A percentile compares a stretch with the other conserved stretches of the same genome.
Evolutionary conservation across 1,140 invertebrate genomes (phyloP).

Genomic region (Uloborus diversus): DNA sequence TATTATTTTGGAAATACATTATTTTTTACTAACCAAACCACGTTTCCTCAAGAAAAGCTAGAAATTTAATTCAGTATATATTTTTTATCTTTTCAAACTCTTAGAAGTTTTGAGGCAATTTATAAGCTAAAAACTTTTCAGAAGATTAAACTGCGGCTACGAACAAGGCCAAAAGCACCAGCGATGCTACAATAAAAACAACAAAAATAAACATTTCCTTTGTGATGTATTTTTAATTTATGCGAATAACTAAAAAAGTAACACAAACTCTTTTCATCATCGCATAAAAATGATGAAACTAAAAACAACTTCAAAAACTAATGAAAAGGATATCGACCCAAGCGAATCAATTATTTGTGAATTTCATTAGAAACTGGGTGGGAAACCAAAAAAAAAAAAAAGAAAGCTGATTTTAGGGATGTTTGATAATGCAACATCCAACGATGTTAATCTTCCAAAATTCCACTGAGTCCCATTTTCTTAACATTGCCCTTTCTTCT

Average conservation of each 20-base stretch:
- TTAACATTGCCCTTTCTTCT: slow-evolving; percentile 8
- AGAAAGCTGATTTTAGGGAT: slow-evolving; percentile 12
- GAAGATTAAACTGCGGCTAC: too few relatives aligned
- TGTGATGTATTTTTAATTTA: too few relatives aligned
- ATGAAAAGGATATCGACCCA: slow-evolving; percentile 31
- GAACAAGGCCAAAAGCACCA: too few relatives aligned
- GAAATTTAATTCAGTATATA: too few relatives aligned
- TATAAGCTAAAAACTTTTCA: too few relatives aligned
- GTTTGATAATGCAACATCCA: slow-evolving; percentile 7
- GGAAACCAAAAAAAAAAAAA: neutral
- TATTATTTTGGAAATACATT: too few relatives aligned
- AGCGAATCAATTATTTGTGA: slow-evolving; percentile 38
- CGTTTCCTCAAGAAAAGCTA: too few relatives aligned
- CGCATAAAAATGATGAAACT: slow-evolving; percentile 13
- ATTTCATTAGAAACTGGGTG: slow-evolving; percentile 24
- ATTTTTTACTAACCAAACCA: too few relatives aligned
- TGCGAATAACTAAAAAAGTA: neutral
- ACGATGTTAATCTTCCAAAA: slow-evolving; percentile 39
- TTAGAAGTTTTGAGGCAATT: too few relatives aligned
- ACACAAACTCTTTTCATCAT: neutral
- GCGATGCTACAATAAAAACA: too few relatives aligned
- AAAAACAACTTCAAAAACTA: slow-evolving; percentile 27
- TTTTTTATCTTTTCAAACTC: too few relatives aligned
- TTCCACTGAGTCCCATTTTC: slow-evolving; percentile 34
- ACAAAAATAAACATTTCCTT: too few relatives aligned